phyloP scores from a whole-genome alignment of 2,888 invertebrate genomes.

The Ephialtes manifestator region DNA sequence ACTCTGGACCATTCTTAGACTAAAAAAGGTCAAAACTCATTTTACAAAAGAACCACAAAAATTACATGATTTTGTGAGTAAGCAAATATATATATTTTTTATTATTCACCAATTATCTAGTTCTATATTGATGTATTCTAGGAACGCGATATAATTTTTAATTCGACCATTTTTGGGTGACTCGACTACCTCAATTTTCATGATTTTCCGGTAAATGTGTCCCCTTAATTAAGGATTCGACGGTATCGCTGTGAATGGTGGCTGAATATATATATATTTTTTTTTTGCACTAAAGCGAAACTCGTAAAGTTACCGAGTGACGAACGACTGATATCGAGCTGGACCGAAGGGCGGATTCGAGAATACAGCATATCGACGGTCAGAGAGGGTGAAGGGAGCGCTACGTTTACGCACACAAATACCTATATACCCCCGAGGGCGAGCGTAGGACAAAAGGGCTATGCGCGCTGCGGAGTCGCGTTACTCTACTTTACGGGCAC shows the following conservation, averaged over 20 bases:
- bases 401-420: slow-evolving; percentile 22
- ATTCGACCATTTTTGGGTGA: no score
- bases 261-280: slow-evolving; percentile 39
- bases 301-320: slow-evolving; percentile 65
- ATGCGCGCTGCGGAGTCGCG: slow-evolving; percentile 64
- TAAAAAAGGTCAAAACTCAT: no score
- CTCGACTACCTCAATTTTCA: no score
- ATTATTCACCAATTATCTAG: no score
- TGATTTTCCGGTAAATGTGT: no score
- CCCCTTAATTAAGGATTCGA: slow-evolving; percentile 21
- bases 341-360: slow-evolving; percentile 58
- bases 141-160: neutral
- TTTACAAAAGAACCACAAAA: no score
- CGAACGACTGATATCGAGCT: slow-evolving; percentile 59
- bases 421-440: slow-evolving; percentile 3
- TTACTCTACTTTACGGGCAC: slow-evolving; percentile 78
- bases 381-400: slow-evolving; percentile 26
- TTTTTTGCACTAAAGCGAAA: slow-evolving; percentile 52
- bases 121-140: no score
- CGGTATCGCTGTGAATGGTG: neutral
- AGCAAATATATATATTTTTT: no score
- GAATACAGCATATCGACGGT: neutral
- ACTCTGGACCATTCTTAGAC: no score
- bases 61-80: no score
- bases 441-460: slow-evolving; percentile 65